Conservation (phyloP, 2,797 vertebrate species). For the Micromesistius poutassou region DNA sequence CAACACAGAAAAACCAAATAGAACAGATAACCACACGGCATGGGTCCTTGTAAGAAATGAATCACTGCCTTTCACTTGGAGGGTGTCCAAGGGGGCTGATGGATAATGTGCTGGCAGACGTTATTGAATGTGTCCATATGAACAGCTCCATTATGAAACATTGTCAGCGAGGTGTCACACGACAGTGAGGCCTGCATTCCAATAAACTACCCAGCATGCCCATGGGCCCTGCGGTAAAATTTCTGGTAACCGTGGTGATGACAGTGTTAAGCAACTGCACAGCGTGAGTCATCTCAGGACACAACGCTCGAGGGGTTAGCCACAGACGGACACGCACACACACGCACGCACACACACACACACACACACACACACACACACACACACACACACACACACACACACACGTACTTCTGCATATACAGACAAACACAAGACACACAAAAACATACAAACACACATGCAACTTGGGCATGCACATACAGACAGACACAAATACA, state of each 20-base stretch:
- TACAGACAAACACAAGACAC: too few relatives aligned
- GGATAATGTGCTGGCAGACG: constrained; percentile 45
- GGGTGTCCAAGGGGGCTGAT: constrained; percentile 40
- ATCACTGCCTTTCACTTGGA: constrained; percentile 31
- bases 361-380: constrained; percentile 1
- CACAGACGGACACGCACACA: constrained; percentile 3
- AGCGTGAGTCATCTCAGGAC: constrained; percentile 1
- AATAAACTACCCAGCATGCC: constrained; percentile 8
- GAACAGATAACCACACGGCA: not conserved
- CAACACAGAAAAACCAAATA: not conserved
- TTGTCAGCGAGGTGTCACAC: not conserved
- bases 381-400: constrained; percentile 37
- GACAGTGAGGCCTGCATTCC: not conserved
- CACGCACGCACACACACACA: constrained; percentile 5
- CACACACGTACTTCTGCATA: constrained; percentile 32
- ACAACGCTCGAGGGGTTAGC: not conserved
- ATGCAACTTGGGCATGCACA: too few relatives aligned
- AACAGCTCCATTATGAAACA: constrained; percentile 18
- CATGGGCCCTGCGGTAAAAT: not conserved
- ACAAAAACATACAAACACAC: too few relatives aligned
- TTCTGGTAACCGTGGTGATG: not conserved
- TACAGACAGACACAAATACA: constrained; percentile 1
- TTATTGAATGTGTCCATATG: constrained; percentile 47
- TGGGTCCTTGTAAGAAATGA: not conserved
- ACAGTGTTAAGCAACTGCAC: not conserved